A percentile compares a stretch with the other conserved stretches of the same genome.
phyloP scores from a whole-genome alignment of 1,140 invertebrate species.

The Maconellicoccus hirsutus region DNA sequence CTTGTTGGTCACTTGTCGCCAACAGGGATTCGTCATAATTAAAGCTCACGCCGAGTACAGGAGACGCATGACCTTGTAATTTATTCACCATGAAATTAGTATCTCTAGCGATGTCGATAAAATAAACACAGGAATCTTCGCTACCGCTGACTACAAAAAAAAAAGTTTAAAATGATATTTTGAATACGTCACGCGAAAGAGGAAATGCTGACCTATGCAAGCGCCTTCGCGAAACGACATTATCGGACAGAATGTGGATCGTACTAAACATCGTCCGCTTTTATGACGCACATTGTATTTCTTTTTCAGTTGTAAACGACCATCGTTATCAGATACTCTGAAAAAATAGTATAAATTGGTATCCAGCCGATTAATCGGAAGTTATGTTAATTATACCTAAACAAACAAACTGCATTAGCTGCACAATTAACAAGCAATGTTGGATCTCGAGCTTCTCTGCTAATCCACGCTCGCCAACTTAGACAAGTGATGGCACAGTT shows the following conservation, averaged over 20 bases:
- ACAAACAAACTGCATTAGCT: constrained; percentile 58
- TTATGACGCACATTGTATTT: constrained; percentile 52
- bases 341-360: no score
- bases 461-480: constrained; percentile 70
- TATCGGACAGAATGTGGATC: constrained; percentile 73
- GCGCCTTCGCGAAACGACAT: constrained; percentile 69
- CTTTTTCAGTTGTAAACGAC: constrained; percentile 48
- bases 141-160: constrained; percentile 57
- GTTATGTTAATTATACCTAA: constrained; percentile 43
- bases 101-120: constrained; percentile 64
- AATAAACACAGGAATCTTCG: constrained; percentile 75
- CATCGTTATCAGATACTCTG: constrained; percentile 54
- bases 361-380: no score
- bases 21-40: constrained; percentile 81
- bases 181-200: not conserved
- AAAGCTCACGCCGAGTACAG: constrained; percentile 71
- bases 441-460: constrained; percentile 59
- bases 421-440: constrained; percentile 65
- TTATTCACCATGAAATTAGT: constrained; percentile 60
- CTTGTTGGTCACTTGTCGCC: constrained; percentile 70
- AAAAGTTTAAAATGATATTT: constrained; percentile 20
- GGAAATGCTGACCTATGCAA: constrained; percentile 47
- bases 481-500: constrained; percentile 55
- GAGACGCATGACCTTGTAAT: constrained; percentile 68
- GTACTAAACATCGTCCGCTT: constrained; percentile 41